Conservation (phyloP, 2,113 vertebrate genomes). For the Epinephelus moara region DNA sequence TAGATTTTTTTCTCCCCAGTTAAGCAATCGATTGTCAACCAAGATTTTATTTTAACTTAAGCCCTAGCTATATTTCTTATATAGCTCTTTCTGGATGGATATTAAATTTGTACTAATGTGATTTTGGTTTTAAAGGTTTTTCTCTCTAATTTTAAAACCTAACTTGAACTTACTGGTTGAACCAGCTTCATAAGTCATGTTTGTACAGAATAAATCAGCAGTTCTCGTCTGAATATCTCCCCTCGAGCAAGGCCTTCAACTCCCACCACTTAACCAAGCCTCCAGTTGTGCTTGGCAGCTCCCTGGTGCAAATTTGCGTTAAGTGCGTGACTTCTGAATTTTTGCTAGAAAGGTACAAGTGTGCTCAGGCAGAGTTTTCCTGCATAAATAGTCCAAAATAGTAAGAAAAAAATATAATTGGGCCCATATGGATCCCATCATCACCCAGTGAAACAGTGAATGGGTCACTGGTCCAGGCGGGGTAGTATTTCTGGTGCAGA, state of each 20-base stretch:
- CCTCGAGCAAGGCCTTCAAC: slow-evolving; percentile 31
- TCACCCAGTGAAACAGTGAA: slow-evolving; percentile 60
- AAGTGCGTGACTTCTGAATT: slow-evolving; percentile 34
- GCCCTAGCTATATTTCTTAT: background rate
- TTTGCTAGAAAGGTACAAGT: slow-evolving; percentile 22
- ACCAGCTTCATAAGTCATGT: background rate
- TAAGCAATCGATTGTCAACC: too few species aligned
- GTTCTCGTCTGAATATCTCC: background rate
- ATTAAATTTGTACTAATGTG: background rate
- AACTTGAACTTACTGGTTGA: background rate
- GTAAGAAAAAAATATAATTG: slow-evolving; percentile 46
- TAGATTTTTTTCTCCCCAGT: too few species aligned
- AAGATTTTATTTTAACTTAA: too few species aligned
- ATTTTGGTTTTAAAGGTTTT: background rate
- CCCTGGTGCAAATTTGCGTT: slow-evolving; percentile 15
- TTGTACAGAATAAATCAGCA: background rate
- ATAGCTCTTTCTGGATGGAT: background rate
- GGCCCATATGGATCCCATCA: slow-evolving; percentile 66
- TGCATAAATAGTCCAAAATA: slow-evolving; percentile 31
- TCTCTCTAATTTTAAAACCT: background rate
- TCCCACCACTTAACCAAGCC: background rate
- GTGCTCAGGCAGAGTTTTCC: slow-evolving; percentile 25
- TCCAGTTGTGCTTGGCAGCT: slow-evolving; percentile 28
- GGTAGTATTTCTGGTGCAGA: slow-evolving; percentile 50
- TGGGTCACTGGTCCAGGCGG: slow-evolving; percentile 55